Evolutionary conservation across 2,113 vertebrate genomes (phyloP).

Genomic region (Empidonax traillii): DNA sequence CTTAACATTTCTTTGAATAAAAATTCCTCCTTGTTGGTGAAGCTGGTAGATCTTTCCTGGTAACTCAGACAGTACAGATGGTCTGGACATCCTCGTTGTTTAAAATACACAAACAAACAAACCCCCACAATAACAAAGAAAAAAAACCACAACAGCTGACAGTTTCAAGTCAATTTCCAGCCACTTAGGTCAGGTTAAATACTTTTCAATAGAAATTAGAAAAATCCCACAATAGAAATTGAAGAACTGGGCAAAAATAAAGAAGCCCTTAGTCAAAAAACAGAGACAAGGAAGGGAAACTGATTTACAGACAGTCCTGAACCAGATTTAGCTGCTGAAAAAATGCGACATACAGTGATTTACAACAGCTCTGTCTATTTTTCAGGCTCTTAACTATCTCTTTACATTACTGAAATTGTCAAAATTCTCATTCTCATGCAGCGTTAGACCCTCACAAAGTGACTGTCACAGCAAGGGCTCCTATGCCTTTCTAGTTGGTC

Average conservation of each 20-base stretch:
- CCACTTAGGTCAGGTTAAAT: not conserved
- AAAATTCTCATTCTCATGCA: not conserved
- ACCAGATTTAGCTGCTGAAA: not conserved
- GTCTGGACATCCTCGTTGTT: not conserved
- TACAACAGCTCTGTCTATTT: not conserved
- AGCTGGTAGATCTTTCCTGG: not conserved
- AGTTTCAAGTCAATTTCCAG: not conserved
- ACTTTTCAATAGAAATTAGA: not conserved
- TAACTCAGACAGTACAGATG: not conserved
- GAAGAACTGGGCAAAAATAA: not conserved
- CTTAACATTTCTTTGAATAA: not conserved
- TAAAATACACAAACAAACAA: not conserved
- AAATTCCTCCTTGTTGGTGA: not conserved
- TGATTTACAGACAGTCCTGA: not conserved
- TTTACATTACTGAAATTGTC: not conserved
- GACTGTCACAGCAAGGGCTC: not conserved
- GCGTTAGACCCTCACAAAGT: rapidly evolving
- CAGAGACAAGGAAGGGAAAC: not conserved
- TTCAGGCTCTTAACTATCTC: not conserved
- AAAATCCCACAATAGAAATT: not conserved
- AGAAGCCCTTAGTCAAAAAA: not conserved
- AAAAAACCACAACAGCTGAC: not conserved
- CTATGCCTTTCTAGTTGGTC: not conserved
- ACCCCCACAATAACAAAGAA: not conserved
- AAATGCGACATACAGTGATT: not conserved